Evolutionary conservation across 2,797 vertebrate genomes (phyloP), one percentile per base, ranked within the genome.

Genomic region (Zenarchopterus dispar): DNA sequence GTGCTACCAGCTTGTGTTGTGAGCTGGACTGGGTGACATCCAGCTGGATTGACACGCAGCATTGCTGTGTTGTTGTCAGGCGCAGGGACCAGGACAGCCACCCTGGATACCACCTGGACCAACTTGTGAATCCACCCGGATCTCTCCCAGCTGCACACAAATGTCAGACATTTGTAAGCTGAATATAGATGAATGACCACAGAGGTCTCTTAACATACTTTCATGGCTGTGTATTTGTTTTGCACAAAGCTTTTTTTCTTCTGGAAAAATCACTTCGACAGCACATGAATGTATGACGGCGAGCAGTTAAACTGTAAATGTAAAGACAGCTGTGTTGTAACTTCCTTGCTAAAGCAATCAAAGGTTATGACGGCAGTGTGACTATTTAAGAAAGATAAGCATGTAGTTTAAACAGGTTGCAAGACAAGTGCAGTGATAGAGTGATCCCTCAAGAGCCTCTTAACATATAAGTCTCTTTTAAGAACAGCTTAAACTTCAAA

Each of bases 21-120:
- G 61, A 81, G 82, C 81, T 83, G 84, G 76, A 80, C 75, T 47
- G 72, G 79, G 79, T 0, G 54, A 67, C n/a, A 58, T 86, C 84
- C 50, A 53, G 73, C 60, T 82, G 83, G 68, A 86, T 51, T 84
- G 52, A 80, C 79, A 53, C 48, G 48, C 46, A 2, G 55, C 18
- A 36, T n/a, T 48, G 50, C 58, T 63, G 70, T 80, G 75, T 58
- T 73, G 67, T 65, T 77, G 64, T 64, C 76, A 70, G 80, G 63
- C 71, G 59, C 16, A 81, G 84, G 64, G 67, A 71, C 80, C 87
- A 84, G 89, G 87, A 74, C 86, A 82, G 65, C 87, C 86, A 88
- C 44, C 80, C 88, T 89, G 88, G 83, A 66, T 18, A 53, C 84
- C 82, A 67, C 80, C 78, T 75, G 78, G 39, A 33, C 33, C 19